These are phyloP conservation scores for Muscicapa striata DNA, from an alignment of 2,797 vertebrate genomes.

Conservation along the genomic window DNA sequence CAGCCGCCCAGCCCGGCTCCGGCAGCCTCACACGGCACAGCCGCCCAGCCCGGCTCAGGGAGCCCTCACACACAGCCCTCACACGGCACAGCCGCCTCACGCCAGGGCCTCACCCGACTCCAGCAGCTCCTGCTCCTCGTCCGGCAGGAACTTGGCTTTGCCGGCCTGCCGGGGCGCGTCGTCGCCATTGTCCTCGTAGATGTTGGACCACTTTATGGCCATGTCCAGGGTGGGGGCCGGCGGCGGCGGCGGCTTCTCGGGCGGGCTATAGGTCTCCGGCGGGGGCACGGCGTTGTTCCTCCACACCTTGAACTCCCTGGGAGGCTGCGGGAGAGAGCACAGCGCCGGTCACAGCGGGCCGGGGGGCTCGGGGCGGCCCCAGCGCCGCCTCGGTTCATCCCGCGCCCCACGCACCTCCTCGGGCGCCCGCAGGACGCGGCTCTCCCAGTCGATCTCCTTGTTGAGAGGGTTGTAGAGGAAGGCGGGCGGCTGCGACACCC, in stretches of 20 bases:
- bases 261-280: constrained; percentile 82
- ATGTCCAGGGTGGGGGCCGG: constrained; percentile 90
- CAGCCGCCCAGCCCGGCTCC: no score
- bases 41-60: fast-evolving
- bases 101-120: neutral
- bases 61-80: fast-evolving
- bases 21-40: no score
- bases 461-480: constrained; percentile 93
- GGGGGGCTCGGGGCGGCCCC: neutral
- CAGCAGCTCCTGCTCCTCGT: constrained; percentile 75
- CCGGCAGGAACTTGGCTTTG: constrained; percentile 81
- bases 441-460: constrained; percentile 94
- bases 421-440: constrained; percentile 86
- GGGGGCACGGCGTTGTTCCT: constrained; percentile 90
- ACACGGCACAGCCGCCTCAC: fast-evolving
- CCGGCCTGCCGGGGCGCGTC: constrained; percentile 84
- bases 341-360: neutral
- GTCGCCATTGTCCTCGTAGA: constrained; percentile 95
- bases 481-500: constrained; percentile 87
- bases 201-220: constrained; percentile 97
- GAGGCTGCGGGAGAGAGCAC: constrained; percentile 77
- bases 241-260: constrained; percentile 86
- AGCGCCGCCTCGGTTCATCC: neutral
- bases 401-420: constrained; percentile 83
- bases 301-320: constrained; percentile 90